A percentile compares a stretch with the other conserved stretches of the same genome.
Evolutionary conservation across 2,888 invertebrate genomes (phyloP).

Genomic region (Apoda limacodes): DNA sequence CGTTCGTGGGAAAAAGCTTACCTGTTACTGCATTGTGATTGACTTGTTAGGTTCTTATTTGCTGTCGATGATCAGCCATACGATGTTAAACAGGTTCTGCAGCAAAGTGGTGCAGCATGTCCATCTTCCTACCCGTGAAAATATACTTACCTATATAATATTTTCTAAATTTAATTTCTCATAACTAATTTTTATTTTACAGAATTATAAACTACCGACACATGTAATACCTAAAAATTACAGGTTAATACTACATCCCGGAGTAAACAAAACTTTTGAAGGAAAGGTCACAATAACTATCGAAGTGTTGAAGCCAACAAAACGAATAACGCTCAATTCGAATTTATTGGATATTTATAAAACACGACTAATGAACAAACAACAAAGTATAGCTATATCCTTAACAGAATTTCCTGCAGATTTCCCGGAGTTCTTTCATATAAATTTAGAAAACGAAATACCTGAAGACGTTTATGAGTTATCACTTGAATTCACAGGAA

Average conservation of each 20-base stretch:
- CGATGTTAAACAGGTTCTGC: too few species aligned
- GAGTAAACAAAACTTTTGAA: slow-evolving; percentile 62
- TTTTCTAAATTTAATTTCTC: too few species aligned
- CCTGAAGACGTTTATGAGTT: neutral
- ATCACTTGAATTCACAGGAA: neutral
- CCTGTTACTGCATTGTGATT: too few species aligned
- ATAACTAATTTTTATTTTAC: too few species aligned
- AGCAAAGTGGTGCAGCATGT: too few species aligned
- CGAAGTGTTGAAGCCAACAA: slow-evolving; percentile 43
- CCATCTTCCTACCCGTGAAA: too few species aligned
- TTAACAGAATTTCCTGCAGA: neutral
- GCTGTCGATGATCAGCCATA: too few species aligned
- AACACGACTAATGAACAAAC: neutral
- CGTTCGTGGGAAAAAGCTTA: too few species aligned
- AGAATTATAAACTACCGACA: slow-evolving; percentile 59
- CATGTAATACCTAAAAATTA: slow-evolving; percentile 74
- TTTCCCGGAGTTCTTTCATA: neutral
- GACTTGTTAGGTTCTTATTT: too few species aligned
- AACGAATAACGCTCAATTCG: slow-evolving; percentile 70
- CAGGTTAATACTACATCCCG: slow-evolving; percentile 74
- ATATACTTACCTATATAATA: too few species aligned
- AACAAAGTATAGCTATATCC: neutral
- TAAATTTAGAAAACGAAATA: neutral
- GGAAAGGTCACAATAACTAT: slow-evolving; percentile 69
- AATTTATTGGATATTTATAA: neutral